Percentiles rank a stretch among this genome's conserved stretches.
Conservation (phyloP, 2,113 vertebrate genomes). For the Coptodon rendalli region DNA sequence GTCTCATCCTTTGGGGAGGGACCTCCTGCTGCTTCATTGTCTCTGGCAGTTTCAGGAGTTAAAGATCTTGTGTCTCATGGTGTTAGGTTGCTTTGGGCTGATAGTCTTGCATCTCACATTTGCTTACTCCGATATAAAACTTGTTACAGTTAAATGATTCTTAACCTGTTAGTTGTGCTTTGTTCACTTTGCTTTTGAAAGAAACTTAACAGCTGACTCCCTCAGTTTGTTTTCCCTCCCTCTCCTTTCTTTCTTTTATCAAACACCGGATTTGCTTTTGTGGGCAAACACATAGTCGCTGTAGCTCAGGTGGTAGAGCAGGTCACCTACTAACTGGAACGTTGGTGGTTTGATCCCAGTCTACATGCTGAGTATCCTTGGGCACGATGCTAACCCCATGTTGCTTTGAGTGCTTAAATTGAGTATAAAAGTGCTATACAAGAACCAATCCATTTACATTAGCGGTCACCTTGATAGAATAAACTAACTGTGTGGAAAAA, state of each 20-base stretch:
- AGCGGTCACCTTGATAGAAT: not conserved
- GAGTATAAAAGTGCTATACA: not conserved
- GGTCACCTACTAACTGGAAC: not conserved
- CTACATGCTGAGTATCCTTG: not conserved
- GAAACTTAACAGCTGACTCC: not conserved
- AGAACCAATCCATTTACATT: not conserved
- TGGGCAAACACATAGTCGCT: not conserved
- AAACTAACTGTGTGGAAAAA: not conserved
- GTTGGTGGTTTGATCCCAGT: not conserved
- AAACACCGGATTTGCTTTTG: not conserved
- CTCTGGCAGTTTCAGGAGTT: not conserved
- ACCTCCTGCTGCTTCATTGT: not conserved
- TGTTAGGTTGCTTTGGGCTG: not conserved
- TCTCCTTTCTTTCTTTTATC: not conserved
- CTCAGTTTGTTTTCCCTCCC: not conserved
- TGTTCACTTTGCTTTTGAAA: not conserved
- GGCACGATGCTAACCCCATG: not conserved
- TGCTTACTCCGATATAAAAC: not conserved
- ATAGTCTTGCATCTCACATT: not conserved
- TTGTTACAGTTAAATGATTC: not conserved
- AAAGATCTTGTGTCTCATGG: not conserved
- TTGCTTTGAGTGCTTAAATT: not conserved
- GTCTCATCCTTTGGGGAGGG: not conserved
- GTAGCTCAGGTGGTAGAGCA: not conserved
- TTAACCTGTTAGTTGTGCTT: not conserved